Evolutionary conservation across 2,113 vertebrate genomes (phyloP).

Genomic region (Camelus dromedarius): DNA sequence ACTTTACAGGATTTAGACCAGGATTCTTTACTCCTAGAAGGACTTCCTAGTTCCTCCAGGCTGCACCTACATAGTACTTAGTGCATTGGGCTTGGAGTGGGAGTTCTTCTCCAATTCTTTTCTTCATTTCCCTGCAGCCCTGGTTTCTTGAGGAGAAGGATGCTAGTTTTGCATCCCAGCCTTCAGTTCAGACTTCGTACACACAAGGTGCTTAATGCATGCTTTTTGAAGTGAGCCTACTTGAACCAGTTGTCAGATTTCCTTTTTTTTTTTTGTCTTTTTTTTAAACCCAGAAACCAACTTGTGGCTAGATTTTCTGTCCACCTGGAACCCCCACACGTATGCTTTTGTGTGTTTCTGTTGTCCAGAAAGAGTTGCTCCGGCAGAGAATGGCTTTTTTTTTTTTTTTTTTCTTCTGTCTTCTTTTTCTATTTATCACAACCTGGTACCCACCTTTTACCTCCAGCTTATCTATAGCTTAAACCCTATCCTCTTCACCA

Average conservation of each 20-base stretch:
- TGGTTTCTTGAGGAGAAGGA: neutral
- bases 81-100: neutral
- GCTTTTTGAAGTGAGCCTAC: neutral
- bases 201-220: neutral
- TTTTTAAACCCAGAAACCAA: neutral
- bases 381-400: neutral
- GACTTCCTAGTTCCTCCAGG: neutral
- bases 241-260: neutral
- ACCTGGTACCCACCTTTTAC: neutral
- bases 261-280: neutral
- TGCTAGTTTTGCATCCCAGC: neutral
- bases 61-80: accelerated
- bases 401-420: neutral
- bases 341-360: neutral
- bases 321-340: neutral
- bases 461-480: neutral
- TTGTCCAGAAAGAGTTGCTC: neutral
- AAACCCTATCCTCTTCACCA: accelerated
- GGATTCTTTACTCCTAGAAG: neutral
- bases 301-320: neutral
- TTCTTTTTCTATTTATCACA: neutral
- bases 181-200: neutral
- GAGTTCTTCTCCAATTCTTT: neutral
- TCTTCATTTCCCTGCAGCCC: neutral
- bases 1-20: no score